Evolutionary conservation across 1,140 invertebrate genomes (phyloP), one percentile per base, ranked within the genome.

Genomic region (Lepeophtheirus salmonis): DNA sequence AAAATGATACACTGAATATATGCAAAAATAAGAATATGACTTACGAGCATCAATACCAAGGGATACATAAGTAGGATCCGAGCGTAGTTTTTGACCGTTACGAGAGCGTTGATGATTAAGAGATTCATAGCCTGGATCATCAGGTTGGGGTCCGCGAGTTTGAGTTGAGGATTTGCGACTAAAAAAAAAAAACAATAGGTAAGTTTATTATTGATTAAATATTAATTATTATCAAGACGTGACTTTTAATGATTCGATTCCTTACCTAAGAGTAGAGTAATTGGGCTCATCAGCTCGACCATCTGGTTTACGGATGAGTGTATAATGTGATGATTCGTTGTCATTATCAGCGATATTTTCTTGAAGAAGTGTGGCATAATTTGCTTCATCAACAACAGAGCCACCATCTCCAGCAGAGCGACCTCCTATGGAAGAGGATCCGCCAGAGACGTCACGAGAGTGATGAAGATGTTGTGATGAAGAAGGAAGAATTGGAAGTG

Each of bases 371-470:
- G 55, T 57, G 23, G 55, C 55, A 21, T 57, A 57, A 2, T 24
- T 24, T 14, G 55, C 26, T 41, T 57, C 55, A 23, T 57, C 55
- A 10, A 57, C 26, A 14, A 26, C 55, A 25, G 55, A 57, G 4
- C 55, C 55, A 1, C 55, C 55, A 18, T 57, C 55, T 3, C 55
- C 55, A 12, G 55, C 23, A 4, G 55, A 57, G 21, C 55, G 55
- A 17, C 25, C 16, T n/a, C 3, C 23, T 14, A 41, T n/a, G 30
- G 17, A 24, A n/a, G 52, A 14, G n/a, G n/a, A n/a, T n/a, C n/a
- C n/a, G n/a, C n/a, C n/a, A n/a, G n/a, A n/a, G n/a, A n/a, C n/a
- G 52, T 54, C 52, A 14, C 52, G 52, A 13, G 2, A 16, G 52
- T 2, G 52, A 18, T 12, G 52, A 20, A 20, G 52, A 20, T 2